Base-by-base conservation (phyloP, 2,113 vertebrate genomes). In the Erythrocercus mccallii region DNA sequence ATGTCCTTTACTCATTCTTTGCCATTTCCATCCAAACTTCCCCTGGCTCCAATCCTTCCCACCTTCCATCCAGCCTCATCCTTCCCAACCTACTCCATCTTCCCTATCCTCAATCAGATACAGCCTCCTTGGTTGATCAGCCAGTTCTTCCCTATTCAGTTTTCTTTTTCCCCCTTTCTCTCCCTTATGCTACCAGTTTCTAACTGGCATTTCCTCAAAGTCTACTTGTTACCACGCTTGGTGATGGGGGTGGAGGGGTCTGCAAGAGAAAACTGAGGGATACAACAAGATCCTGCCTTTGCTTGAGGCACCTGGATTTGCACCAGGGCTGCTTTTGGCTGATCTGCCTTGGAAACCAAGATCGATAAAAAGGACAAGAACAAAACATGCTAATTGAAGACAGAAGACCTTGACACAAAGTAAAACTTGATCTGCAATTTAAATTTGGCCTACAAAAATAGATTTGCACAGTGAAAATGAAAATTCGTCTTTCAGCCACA, bases 341-440 rank as follows among this genome's bases (percentile, higher is more conserved):
- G 48, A 53, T 30, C 28, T 24, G 53, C 12, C 64, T 78, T 66
- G 60, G 73, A 57, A 70, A 91, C 42, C 25, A 70, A 77, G 33
- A 86, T 42, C 8, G 3, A 74, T 86, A 88, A 61, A 83, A 86
- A 65, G 48, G 16, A 71, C 11, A 78, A 73, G 42, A 71, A 31
- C 15, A 23, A 13, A 74, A 81, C 38, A 50, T 17, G 27, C 33
- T 84, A 94, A 83, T 3, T 81, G 57, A 86, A 81, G 77, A 56
- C 35, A 79, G 44, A 84, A 78, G 61, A 95, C 15, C 15, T 51
- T 94, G 73, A 62, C 47, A 71, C 40, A 33, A 69, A 83, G 60
- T 74, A 84, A 92, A 95, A 89, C 35, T 38, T 71, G 35, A 74
- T 86, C 73, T 84, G 69, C 65, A 86, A 81, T 89, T 92, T 91